A percentile compares a stretch with the other conserved stretches of the same genome.
phyloP scores from a whole-genome alignment of 2,888 invertebrate genomes.

The Enchytraeus crypticus region DNA sequence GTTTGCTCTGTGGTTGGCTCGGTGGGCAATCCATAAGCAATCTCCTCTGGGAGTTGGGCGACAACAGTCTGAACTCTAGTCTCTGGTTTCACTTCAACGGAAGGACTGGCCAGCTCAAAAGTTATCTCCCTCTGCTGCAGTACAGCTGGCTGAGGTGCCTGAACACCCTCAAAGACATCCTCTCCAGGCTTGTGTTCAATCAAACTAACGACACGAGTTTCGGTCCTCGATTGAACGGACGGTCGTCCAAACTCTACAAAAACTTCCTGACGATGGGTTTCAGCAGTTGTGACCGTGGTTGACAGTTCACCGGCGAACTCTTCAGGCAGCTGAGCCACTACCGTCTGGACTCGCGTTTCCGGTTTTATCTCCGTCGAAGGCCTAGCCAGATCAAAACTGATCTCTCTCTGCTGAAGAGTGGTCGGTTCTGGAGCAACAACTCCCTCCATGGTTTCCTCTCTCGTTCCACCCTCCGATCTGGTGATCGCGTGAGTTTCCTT shows the following conservation, averaged over 20 bases:
- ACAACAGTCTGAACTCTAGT: constrained; percentile 2
- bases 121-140: constrained; percentile 13
- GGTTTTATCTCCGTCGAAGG: constrained; percentile 19
- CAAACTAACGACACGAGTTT: constrained; percentile 9
- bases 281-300: constrained; percentile 10
- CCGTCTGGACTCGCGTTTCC: constrained; percentile 5
- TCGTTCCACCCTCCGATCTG: not conserved
- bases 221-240: constrained; percentile 14
- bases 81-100: constrained; percentile 20
- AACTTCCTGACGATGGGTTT: constrained; percentile 1
- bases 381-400: constrained; percentile 10
- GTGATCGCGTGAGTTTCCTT: constrained; percentile 7
- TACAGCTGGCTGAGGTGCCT: not conserved
- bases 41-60: not conserved
- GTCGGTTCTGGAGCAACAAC: constrained; percentile 8
- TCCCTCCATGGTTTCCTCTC: not conserved
- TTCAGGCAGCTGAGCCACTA: not conserved
- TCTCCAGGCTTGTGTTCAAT: not conserved
- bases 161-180: not conserved
- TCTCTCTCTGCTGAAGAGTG: constrained; percentile 13
- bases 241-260: constrained; percentile 17
- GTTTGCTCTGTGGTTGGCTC: constrained; percentile 8
- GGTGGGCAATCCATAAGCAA: constrained; percentile 10
- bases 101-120: constrained; percentile 9
- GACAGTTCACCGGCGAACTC: constrained; percentile 2